A percentile compares a stretch with the other conserved stretches of the same genome.
Evolutionary conservation across 2,888 invertebrate species (phyloP).

Genomic region (Lysandra bellargus): DNA sequence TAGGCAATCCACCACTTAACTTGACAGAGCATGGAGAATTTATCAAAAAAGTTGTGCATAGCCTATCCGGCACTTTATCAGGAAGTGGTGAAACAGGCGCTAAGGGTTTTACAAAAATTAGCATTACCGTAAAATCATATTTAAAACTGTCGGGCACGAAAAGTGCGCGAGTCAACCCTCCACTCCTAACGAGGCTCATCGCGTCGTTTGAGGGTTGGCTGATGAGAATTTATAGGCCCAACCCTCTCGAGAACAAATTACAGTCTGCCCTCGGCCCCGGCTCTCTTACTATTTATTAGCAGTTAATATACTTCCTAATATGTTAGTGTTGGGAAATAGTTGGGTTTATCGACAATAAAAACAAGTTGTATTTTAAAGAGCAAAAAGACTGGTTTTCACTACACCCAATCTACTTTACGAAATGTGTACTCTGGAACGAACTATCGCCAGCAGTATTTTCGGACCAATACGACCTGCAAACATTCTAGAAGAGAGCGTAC

Average conservation of each 20-base stretch:
- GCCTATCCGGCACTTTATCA: too few relatives aligned
- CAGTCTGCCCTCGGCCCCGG: not conserved
- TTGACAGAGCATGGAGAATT: too few relatives aligned
- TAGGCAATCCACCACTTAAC: too few relatives aligned
- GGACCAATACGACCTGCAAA: too few relatives aligned
- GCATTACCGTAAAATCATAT: not conserved
- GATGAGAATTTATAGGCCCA: not conserved
- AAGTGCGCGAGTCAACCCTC: not conserved
- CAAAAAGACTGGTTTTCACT: not conserved
- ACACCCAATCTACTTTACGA: too few relatives aligned
- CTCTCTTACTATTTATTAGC: not conserved
- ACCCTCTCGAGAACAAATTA: constrained; percentile 1
- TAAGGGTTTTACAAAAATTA: not conserved
- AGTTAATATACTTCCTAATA: not conserved
- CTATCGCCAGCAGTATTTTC: too few relatives aligned
- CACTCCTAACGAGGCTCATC: not conserved
- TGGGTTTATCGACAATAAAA: too few relatives aligned
- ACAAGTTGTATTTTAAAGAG: too few relatives aligned
- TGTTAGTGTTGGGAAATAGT: not conserved
- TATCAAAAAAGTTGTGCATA: too few relatives aligned
- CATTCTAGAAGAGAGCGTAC: too few relatives aligned
- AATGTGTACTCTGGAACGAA: too few relatives aligned
- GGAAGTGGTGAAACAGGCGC: too few relatives aligned
- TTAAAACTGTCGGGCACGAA: not conserved
- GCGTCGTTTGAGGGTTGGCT: not conserved